Conservation (phyloP, 92 coral and sea anemone species). For the Isaurus tuberculatus region DNA sequence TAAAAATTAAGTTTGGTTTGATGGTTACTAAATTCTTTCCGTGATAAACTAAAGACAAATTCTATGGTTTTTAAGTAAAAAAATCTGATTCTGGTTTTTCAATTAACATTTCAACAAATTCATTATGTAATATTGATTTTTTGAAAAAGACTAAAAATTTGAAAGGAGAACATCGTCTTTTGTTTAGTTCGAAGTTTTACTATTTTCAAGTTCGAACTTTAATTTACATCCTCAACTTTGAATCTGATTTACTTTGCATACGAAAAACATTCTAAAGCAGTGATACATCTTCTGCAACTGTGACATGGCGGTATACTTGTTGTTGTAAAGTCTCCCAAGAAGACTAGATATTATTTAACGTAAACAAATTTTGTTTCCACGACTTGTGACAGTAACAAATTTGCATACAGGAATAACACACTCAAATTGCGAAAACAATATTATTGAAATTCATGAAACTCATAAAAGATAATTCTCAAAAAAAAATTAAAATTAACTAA, state of each 20-base stretch:
- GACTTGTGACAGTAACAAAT: constrained; percentile 9
- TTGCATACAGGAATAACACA: constrained; percentile 22
- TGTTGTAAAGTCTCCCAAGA: background rate
- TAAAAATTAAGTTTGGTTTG: no score
- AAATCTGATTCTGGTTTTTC: no score
- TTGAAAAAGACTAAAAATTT: background rate
- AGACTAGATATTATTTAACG: background rate
- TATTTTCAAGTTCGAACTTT: background rate
- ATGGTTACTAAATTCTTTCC: no score
- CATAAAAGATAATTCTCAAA: background rate
- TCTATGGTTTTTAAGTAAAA: no score
- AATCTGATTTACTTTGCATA: background rate
- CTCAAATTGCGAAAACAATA: background rate
- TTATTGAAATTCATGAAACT: background rate
- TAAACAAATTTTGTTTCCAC: constrained; percentile 22
- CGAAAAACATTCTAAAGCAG: background rate
- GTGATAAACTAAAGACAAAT: no score
- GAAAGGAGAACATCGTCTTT: background rate
- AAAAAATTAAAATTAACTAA: background rate
- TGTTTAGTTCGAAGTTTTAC: background rate
- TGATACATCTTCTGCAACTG: background rate
- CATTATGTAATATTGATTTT: no score
- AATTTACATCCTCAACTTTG: background rate
- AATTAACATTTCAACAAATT: background rate
- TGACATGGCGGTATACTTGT: background rate